These are phyloP conservation scores for Dynastes grantii DNA, from an alignment of 2,888 invertebrate species.

Conservation along the genomic window DNA sequence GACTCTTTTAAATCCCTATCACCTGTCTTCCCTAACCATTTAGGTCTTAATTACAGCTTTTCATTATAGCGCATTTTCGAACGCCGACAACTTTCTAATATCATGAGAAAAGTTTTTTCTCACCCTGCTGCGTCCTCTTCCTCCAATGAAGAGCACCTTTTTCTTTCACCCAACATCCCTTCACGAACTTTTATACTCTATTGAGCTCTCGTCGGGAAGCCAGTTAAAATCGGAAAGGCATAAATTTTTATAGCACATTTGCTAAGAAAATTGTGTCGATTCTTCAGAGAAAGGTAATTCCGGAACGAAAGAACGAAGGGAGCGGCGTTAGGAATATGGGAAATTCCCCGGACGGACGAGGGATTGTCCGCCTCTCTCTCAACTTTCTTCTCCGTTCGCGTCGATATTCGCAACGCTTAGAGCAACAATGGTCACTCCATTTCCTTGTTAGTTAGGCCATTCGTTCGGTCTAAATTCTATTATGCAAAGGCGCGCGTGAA, in stretches of 20 bases:
- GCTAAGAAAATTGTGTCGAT: constrained; percentile 66
- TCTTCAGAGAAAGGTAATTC: constrained; percentile 63
- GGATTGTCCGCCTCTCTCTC: constrained; percentile 55
- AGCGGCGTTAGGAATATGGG: neutral
- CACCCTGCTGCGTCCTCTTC: neutral
- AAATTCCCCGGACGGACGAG: constrained; percentile 57
- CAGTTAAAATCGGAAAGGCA: constrained; percentile 64
- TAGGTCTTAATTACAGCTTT: constrained; percentile 40
- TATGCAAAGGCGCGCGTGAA: constrained; percentile 55
- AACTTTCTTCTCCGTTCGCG: neutral
- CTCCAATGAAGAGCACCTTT: neutral
- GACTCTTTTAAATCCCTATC: too few relatives aligned
- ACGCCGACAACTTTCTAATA: constrained; percentile 13
- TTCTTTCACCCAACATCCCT: neutral
- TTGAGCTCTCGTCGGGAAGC: constrained; percentile 27
- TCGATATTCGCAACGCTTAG: constrained; percentile 57
- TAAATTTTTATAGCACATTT: constrained; percentile 66
- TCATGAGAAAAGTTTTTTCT: constrained; percentile 22
- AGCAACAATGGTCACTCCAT: constrained; percentile 66
- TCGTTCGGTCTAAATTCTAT: constrained; percentile 57
- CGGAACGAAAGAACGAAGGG: constrained; percentile 52
- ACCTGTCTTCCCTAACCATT: neutral
- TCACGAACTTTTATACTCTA: constrained; percentile 38
- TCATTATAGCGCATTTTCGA: constrained; percentile 32
- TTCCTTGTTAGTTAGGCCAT: constrained; percentile 62